Conservation (phyloP, 1,140 invertebrate species). For the Sitobion miscanthi region DNA sequence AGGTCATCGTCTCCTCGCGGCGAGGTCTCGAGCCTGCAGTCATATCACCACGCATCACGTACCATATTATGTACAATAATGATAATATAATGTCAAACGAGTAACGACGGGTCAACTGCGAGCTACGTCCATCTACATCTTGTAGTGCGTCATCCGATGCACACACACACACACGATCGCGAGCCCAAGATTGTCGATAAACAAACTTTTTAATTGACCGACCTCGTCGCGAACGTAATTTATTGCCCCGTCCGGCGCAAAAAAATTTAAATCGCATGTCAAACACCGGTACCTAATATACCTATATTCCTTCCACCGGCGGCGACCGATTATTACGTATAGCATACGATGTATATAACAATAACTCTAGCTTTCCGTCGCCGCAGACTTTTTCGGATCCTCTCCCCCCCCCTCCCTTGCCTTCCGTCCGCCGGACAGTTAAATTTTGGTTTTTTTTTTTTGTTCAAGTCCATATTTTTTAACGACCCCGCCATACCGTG, state of each 20-base stretch:
- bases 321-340: not conserved
- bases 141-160: not conserved
- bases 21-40: not conserved
- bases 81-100: slow-evolving; percentile 4
- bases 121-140: not conserved
- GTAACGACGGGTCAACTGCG: not conserved
- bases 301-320: not conserved
- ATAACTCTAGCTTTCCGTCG: not conserved
- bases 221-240: not conserved
- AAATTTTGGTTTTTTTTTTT: not conserved
- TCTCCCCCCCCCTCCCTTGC: not conserved
- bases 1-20: not conserved
- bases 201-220: slow-evolving; percentile 13
- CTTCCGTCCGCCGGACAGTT: not conserved
- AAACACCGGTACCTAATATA: not conserved
- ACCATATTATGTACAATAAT: not conserved
- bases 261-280: slow-evolving; percentile 11
- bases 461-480: not conserved
- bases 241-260: not conserved
- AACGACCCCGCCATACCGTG: not conserved
- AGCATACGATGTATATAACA: not conserved
- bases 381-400: not conserved
- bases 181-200: not conserved
- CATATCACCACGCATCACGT: not conserved
- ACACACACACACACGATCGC: not conserved